Conservation (phyloP, 2,113 vertebrate genomes). For the Platycercus adscitus region DNA sequence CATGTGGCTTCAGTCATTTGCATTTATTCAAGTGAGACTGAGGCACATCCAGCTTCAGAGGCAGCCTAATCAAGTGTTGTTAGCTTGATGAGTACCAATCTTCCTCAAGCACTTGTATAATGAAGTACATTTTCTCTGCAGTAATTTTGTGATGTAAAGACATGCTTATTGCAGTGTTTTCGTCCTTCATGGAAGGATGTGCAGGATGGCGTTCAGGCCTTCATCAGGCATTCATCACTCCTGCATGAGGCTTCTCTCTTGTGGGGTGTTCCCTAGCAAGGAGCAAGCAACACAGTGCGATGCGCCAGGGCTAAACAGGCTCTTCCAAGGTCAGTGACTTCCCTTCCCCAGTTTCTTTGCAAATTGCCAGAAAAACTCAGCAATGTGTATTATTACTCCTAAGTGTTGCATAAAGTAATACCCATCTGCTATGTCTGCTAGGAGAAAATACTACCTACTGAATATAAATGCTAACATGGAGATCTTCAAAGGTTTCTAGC, state of each 20-base stretch:
- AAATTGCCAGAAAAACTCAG: neutral
- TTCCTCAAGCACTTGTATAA: slow-evolving; percentile 38
- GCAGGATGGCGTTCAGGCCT: neutral
- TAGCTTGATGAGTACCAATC: slow-evolving; percentile 42
- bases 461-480: neutral
- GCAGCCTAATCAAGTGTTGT: slow-evolving; percentile 39
- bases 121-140: slow-evolving; percentile 47
- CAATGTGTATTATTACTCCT: neutral
- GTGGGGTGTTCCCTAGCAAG: neutral
- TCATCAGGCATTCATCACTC: neutral
- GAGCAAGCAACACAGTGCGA: neutral
- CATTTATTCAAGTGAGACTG: neutral
- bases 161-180: neutral
- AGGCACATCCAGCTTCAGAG: neutral
- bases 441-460: neutral
- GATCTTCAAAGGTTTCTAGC: neutral
- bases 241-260: neutral
- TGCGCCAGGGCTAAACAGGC: neutral
- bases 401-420: slow-evolving; percentile 1
- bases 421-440: neutral
- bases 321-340: neutral
- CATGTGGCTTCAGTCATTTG: neutral
- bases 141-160: neutral
- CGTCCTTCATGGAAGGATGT: slow-evolving; percentile 9
- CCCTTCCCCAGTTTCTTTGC: neutral